phyloP scores from a whole-genome alignment of 2,797 vertebrate genomes.

The Tragelaphus oryx region DNA sequence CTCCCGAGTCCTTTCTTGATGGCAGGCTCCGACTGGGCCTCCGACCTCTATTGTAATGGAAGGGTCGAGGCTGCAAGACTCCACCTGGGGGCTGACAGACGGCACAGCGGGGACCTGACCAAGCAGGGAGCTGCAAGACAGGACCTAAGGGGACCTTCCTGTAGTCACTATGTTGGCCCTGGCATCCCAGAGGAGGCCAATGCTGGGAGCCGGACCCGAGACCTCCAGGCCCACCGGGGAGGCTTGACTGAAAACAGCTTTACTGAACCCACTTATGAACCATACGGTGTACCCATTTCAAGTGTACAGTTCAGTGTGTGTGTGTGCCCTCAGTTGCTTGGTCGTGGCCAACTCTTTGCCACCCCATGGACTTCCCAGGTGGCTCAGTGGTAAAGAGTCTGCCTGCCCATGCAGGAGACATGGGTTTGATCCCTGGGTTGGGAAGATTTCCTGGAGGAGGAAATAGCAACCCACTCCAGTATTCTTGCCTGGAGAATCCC shows the following conservation, averaged over 20 bases:
- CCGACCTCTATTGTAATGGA: rapidly evolving
- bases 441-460: too few relatives aligned
- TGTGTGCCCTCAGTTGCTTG: not conserved
- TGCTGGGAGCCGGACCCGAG: not conserved
- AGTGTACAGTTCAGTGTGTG: not conserved
- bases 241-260: not conserved
- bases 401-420: not conserved
- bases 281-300: too few relatives aligned
- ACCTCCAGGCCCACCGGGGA: too few relatives aligned
- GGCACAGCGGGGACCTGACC: not conserved
- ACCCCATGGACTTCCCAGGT: not conserved
- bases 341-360: not conserved
- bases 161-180: not conserved
- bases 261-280: not conserved
- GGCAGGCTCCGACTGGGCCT: rapidly evolving
- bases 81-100: too few relatives aligned
- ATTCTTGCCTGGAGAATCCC: too few relatives aligned
- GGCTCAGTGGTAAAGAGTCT: not conserved
- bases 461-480: too few relatives aligned
- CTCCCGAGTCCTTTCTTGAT: not conserved
- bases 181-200: not conserved
- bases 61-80: too few relatives aligned
- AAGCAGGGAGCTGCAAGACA: not conserved
- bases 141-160: not conserved
- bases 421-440: rapidly evolving